Evolutionary conservation across 2,113 vertebrate species (phyloP), one percentile per base, ranked within the genome.

Genomic region (Canis aureus): DNA sequence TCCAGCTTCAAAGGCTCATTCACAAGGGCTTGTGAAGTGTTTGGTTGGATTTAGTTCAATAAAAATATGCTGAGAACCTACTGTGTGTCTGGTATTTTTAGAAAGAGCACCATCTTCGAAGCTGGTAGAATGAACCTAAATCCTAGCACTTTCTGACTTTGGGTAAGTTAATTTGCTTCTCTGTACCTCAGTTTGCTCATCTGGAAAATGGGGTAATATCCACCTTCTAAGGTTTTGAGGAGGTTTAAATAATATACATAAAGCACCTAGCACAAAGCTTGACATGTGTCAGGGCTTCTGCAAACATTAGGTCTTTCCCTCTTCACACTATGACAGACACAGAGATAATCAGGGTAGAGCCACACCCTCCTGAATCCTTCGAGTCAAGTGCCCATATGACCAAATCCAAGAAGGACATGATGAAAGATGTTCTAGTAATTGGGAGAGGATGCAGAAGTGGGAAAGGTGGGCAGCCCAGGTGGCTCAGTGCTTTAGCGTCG

Each of bases 21-120:
- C 55, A 67, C 13, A 20, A 55, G 53, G 20, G 60, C 16, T 32
- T 69, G 20, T 67, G n/a, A 95, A 60, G 32, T 83, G 20, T 90
- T 87, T 91, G 83, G 32, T 64, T 74, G 43, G 27, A 87, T 79
- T 97, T 89, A n/a, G 74, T 89, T 95, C 55, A 85, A 51, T 73
- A 59, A 81, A 91, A 87, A 69, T 66, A 55, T 55, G 62, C 35
- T 74, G 51, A 96, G 78, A 79, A 27, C 8, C 17, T 81, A 20
- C 76, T 84, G 5, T 35, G 8, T 29, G 25, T 69, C 43, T 16
- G n/a, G 8, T 19, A 55, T 57, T 35, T 35, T 83, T 38, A 80
- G 49, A 89, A 73, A 86, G 19, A 90, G 8, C 6, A 29, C 5
- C 25, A 66, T n/a, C 74, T 76, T 55, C 17, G 59, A 95, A 91